A percentile compares a stretch with the other conserved stretches of the same genome.
phyloP scores from a whole-genome alignment of 2,888 invertebrate genomes.

The Dicroscelio sp. region DNA sequence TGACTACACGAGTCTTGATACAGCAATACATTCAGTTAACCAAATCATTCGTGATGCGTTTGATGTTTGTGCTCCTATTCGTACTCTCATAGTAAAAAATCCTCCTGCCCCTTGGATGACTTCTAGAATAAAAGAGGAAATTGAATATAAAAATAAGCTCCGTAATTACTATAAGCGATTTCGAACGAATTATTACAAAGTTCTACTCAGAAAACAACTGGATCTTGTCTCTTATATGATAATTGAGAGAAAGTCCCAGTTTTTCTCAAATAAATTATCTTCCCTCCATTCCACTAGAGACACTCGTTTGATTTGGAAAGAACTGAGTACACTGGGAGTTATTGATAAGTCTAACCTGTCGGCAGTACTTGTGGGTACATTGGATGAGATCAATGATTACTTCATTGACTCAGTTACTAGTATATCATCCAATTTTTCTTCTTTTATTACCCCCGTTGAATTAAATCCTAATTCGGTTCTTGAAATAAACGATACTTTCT shows the following conservation, averaged over 20 bases:
- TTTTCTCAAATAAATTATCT: neutral
- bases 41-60: neutral
- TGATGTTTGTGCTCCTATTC: neutral
- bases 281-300: neutral
- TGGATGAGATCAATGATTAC: neutral
- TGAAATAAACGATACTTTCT: too few relatives aligned
- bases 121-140: neutral
- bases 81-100: neutral
- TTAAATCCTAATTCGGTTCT: too few relatives aligned
- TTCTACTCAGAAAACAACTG: neutral
- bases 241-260: neutral
- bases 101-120: neutral
- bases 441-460: neutral
- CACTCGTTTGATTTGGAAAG: neutral
- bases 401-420: neutral
- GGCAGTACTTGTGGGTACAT: neutral
- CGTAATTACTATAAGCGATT: neutral
- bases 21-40: neutral
- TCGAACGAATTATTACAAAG: neutral
- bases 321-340: neutral
- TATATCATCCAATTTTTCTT: too few relatives aligned
- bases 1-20: neutral
- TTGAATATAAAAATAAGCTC: neutral
- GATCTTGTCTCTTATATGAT: neutral
- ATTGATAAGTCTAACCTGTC: neutral